Percentiles rank a stretch among this genome's conserved stretches.
Evolutionary conservation across 2,888 invertebrate genomes (phyloP).

Genomic region (Oxyteleia sp.): DNA sequence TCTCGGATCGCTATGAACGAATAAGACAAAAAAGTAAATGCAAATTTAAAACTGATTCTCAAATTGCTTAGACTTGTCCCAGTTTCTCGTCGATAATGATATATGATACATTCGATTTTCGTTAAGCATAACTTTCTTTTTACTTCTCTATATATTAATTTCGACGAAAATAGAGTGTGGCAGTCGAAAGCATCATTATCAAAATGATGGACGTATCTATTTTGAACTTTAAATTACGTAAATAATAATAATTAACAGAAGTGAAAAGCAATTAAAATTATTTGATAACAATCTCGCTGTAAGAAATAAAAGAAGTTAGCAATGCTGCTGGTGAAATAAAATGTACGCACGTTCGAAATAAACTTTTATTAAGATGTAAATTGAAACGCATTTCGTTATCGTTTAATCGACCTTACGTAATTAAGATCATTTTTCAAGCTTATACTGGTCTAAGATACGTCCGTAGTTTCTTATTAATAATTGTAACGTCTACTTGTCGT

Average conservation of each 20-base stretch:
- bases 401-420: conserved; percentile 38
- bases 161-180: background rate
- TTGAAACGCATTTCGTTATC: conserved; percentile 33
- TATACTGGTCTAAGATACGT: conserved; percentile 18
- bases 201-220: conserved; percentile 6
- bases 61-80: conserved; percentile 76
- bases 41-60: conserved; percentile 6
- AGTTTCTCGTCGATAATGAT: conserved; percentile 81
- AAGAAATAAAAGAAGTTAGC: conserved; percentile 2
- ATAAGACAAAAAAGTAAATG: conserved; percentile 1
- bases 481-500: conserved; percentile 4
- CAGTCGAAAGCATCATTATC: conserved; percentile 10
- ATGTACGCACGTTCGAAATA: conserved; percentile 2
- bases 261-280: conserved; percentile 24
- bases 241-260: conserved; percentile 20
- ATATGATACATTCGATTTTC: conserved; percentile 83
- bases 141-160: background rate
- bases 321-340: conserved; percentile 6
- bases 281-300: conserved; percentile 30
- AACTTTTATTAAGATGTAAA: conserved; percentile 33
- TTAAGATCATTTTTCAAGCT: conserved; percentile 28
- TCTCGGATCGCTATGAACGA: background rate
- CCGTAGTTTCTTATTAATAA: conserved; percentile 6
- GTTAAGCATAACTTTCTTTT: conserved; percentile 55
- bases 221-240: conserved; percentile 5